Evolutionary conservation across 1,140 invertebrate species (phyloP), one percentile per base, ranked within the genome.

Genomic region (Zeugodacus cucurbitae): DNA sequence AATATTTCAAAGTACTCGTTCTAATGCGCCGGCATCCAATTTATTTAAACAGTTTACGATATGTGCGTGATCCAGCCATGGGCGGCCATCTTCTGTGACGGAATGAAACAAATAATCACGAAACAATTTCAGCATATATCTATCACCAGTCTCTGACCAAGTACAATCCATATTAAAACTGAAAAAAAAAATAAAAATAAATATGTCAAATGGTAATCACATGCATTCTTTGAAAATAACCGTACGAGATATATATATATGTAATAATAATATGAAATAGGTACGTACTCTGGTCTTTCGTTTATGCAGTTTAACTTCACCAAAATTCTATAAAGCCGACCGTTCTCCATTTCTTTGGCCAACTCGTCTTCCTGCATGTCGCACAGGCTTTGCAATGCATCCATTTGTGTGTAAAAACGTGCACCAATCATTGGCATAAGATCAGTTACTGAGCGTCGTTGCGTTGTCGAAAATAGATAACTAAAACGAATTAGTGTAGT

Each of bases 401-500:
- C 98, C 90, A 99, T 94, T 94, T 99, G 98, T 5, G 97, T 98
- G 93, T 99, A 99, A 94, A 99, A 99, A 89, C 98, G 94, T 11
- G 98, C 98, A 58, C 99, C 99, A 91, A 99, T 99, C 98, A 99
- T 99, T 14, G 98, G 98, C 99, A 99, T 99, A 89, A 99, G 95
- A 94, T 99, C 98, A 90, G 98, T 98, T 26, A 99, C 97, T 89
- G 96, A 97, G 90, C 97, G 96, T 90, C 96, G 94, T 95, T 96
- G 91, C 62, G 94, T 92, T 90, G 95, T 95, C 20, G 96, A 95
- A 89, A 98, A 94, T 90, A 98, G 94, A 94, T 98, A 98, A 93
- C 97, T 97, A 87, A 0, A 48, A 58, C 29, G 54, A 26, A 48
- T 7, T 44, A 32, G 74, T 59, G 10, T 32, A 64, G 22, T n/a